These are phyloP conservation scores for Peromyscus nudipes DNA, from an alignment of 2,797 vertebrate species.

Conservation along the genomic window DNA sequence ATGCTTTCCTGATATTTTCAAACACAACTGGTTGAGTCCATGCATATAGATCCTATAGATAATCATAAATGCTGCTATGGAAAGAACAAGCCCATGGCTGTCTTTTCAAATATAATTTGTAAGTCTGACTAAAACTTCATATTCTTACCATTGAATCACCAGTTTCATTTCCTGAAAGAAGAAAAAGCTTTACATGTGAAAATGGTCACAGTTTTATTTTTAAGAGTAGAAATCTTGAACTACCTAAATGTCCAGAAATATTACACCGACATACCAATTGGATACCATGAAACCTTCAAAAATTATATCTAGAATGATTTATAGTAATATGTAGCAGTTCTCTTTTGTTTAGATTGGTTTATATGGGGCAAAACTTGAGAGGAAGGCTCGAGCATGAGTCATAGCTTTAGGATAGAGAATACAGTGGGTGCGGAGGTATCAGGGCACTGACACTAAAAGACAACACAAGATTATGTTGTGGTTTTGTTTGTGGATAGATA, in stretches of 20 bases:
- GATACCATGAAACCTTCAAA: background rate
- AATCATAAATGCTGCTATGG: background rate
- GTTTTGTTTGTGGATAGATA: background rate
- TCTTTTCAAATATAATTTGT: background rate
- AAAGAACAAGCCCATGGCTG: background rate
- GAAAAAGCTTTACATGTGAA: background rate
- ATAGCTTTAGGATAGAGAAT: background rate
- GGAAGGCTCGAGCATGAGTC: background rate
- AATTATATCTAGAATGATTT: background rate
- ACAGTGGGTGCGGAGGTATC: background rate
- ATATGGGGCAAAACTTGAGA: background rate
- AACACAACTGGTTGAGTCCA: background rate
- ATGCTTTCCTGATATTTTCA: background rate
- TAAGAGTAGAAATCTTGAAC: conserved; percentile 35
- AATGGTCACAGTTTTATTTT: background rate
- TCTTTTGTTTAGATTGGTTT: background rate
- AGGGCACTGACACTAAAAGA: background rate
- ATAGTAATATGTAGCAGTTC: background rate
- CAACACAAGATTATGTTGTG: background rate
- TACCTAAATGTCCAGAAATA: background rate
- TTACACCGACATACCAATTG: background rate
- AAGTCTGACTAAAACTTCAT: background rate
- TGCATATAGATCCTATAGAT: background rate
- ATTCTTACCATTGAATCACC: background rate
- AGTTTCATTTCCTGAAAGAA: conserved; percentile 6